Evolutionary conservation across 2,888 invertebrate species (phyloP), one percentile per base, ranked within the genome.

Genomic region (Drosophila rellima): DNA sequence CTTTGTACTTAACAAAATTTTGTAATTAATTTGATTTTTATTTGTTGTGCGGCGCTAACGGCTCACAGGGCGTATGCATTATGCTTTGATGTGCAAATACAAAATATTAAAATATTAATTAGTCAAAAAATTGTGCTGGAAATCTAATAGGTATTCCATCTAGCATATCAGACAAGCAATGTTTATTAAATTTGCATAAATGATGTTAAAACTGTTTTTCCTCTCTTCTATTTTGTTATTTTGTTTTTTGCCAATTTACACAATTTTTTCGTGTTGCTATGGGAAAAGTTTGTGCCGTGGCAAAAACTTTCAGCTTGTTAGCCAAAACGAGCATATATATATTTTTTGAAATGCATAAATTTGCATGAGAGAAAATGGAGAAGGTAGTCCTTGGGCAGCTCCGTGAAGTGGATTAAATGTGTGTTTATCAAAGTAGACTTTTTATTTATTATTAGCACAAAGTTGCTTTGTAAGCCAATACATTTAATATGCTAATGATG

Each of bases 181-280:
- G 45, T 31, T 63, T 39, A 47, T 2, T 1, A n/a, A 63, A 80
- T 86, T 86, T 78, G 33, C 87, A 84, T 84, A 87, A 82, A 70
- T 68, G 62, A 60, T 66, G 78, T 69, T 57, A 20, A 61, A 63
- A 59, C 59, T 66, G 48, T 57, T 80, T 73, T 54, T 35, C 11
- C 7, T 39, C n/a, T 48, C 31, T 48, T 33, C n/a, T n/a, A n/a
- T 31, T 48, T 33, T 47, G 13, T 8, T 33, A 48, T 20, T 31
- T 20, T 48, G 31, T 45, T 11, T 37, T 52, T 48, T 33, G 17
- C 15, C 26, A 33, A 47, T 70, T 70, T 55, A 66, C 60, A 55
- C 54, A 62, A 51, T 57, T 63, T 71, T 59, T 17, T 42, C 54
- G 18, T 31, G 54, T 44, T 62, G 40, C 45, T 37, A 45, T 20